These are phyloP conservation scores for Amblyopsis hoosieri DNA, from an alignment of 2,797 vertebrate species.

Conservation along the genomic window DNA sequence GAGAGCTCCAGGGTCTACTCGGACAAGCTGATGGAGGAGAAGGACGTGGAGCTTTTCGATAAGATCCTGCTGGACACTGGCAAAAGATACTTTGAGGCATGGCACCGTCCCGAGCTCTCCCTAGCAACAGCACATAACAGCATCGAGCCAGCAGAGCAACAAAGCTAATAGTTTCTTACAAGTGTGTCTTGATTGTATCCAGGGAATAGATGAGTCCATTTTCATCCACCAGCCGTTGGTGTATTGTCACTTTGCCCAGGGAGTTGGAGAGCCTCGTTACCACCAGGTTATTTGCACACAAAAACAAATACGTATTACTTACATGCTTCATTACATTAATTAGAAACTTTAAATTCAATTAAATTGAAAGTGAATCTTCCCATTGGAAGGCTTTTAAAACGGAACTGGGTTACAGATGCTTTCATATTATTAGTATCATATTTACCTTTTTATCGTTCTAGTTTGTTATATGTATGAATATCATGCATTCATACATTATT, in stretches of 20 bases:
- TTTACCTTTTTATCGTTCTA: background rate
- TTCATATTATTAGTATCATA: background rate
- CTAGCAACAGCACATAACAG: no score
- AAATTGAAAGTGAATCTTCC: slow-evolving; percentile 43
- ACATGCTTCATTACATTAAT: slow-evolving; percentile 24
- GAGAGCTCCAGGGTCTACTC: slow-evolving; percentile 75
- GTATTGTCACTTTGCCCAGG: slow-evolving; percentile 89
- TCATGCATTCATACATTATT: no score
- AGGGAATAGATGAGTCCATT: slow-evolving; percentile 87
- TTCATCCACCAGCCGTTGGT: slow-evolving; percentile 92
- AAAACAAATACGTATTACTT: background rate
- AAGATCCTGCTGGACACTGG: slow-evolving; percentile 76
- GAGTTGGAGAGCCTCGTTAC: slow-evolving; percentile 85
- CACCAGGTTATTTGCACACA: slow-evolving; percentile 66
- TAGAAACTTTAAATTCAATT: background rate
- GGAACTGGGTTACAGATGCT: no score
- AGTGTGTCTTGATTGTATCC: slow-evolving; percentile 17
- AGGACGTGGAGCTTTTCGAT: slow-evolving; percentile 76
- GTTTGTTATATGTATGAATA: no score
- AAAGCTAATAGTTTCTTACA: background rate
- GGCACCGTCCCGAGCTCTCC: background rate
- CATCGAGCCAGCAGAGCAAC: no score
- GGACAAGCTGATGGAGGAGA: slow-evolving; percentile 79
- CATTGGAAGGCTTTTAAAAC: background rate
- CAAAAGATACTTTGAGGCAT: slow-evolving; percentile 78